Conservation (phyloP, 2,888 invertebrate species). For the Leucophenga maculata region DNA sequence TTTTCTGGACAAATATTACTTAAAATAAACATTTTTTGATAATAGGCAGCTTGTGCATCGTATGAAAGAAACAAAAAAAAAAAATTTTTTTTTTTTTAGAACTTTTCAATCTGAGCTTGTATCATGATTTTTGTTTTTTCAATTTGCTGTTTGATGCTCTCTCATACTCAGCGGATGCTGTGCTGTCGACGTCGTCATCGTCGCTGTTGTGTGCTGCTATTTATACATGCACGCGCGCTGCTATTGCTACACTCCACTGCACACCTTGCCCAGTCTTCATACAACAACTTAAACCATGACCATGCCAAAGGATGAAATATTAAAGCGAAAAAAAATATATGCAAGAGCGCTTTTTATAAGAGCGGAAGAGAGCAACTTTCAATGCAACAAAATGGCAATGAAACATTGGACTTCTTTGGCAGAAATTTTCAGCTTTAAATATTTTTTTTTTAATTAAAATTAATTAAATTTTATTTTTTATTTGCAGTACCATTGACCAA, state of each 20-base stretch:
- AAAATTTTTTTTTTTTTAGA: too few species aligned
- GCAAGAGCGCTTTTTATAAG: neutral
- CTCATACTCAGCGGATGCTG: constrained; percentile 1
- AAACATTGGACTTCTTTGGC: neutral
- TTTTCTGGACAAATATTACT: too few species aligned
- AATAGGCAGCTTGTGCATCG: too few species aligned
- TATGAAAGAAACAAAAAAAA: too few species aligned
- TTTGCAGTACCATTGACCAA: neutral
- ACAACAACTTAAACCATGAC: constrained; percentile 61
- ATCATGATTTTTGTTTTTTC: too few species aligned
- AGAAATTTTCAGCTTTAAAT: neutral
- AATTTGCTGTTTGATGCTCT: too few species aligned
- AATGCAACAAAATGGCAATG: constrained; percentile 18
- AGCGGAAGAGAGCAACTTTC: neutral
- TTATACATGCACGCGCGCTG: constrained; percentile 6
- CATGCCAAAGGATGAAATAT: constrained; percentile 66
- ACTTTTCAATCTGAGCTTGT: too few species aligned
- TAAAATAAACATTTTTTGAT: too few species aligned
- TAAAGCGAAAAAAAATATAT: constrained; percentile 40
- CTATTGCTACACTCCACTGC: too few species aligned
- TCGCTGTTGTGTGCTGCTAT: constrained; percentile 7
- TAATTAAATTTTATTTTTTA: neutral
- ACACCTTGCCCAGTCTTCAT: too few species aligned
- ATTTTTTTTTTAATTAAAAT: neutral
- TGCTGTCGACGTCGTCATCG: neutral